Conservation (phyloP, 2,888 invertebrate species). For the Trissolcus japonicus region DNA sequence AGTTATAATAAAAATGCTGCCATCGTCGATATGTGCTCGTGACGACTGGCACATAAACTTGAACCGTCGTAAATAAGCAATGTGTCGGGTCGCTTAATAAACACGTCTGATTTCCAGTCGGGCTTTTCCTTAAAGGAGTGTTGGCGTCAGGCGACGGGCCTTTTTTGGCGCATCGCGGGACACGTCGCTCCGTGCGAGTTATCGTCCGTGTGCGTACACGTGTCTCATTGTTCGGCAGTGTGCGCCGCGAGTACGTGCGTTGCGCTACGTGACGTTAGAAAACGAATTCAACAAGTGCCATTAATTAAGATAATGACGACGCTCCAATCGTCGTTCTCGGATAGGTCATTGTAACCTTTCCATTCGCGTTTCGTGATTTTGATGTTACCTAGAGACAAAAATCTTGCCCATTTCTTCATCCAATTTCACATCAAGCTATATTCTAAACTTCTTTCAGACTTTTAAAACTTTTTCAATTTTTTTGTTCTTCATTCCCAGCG, state of each 20-base stretch:
- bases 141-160: conserved; percentile 68
- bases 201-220: conserved; percentile 53
- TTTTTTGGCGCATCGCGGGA: conserved; percentile 66
- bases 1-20: conserved; percentile 33
- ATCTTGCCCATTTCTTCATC: too few species aligned
- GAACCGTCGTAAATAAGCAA: conserved; percentile 46
- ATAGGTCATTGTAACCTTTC: conserved; percentile 12
- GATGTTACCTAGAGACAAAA: too few species aligned
- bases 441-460: too few species aligned
- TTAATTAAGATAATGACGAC: conserved; percentile 52
- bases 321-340: conserved; percentile 22
- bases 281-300: conserved; percentile 54
- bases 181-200: conserved; percentile 48
- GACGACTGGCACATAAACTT: conserved; percentile 20
- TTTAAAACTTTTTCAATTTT: too few species aligned
- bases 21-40: conserved; percentile 11
- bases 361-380: too few species aligned
- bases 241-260: conserved; percentile 45
- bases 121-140: conserved; percentile 54
- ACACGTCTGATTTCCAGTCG: conserved; percentile 59
- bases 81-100: conserved; percentile 65
- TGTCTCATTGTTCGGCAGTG: conserved; percentile 55
- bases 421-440: too few species aligned
- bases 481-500: too few species aligned
- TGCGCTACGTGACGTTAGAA: conserved; percentile 48